These are phyloP conservation scores for Epicampocera succincta DNA, from an alignment of 2,888 invertebrate species.

Conservation along the genomic window DNA sequence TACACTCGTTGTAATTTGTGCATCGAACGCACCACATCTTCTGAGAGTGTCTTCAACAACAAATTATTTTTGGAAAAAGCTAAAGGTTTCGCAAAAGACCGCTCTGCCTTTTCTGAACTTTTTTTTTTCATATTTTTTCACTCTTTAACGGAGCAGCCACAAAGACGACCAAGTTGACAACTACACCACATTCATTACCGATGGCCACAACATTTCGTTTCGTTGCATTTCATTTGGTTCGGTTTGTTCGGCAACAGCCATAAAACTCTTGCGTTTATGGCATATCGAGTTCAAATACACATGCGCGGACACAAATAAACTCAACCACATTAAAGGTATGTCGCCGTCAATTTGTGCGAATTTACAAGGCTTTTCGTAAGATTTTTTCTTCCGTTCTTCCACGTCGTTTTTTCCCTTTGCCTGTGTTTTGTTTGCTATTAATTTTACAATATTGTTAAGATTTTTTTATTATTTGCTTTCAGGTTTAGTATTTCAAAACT, in stretches of 20 bases:
- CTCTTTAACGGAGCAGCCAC: conserved; percentile 25
- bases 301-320: conserved; percentile 47
- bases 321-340: conserved; percentile 65
- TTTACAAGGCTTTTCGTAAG: conserved; percentile 64
- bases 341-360: conserved; percentile 70
- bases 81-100: conserved; percentile 51
- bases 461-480: conserved; percentile 37
- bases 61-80: conserved; percentile 61
- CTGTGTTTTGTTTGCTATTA: conserved; percentile 28
- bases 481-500: conserved; percentile 35
- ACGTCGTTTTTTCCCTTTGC: conserved; percentile 26
- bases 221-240: conserved; percentile 28
- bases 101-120: conserved; percentile 21
- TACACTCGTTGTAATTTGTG: conserved; percentile 7
- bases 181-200: conserved; percentile 66
- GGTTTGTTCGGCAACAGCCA: conserved; percentile 56
- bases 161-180: conserved; percentile 66
- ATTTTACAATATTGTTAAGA: conserved; percentile 54
- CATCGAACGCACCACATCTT: neutral
- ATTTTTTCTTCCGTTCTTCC: conserved; percentile 28
- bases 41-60: conserved; percentile 67
- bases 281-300: conserved; percentile 62
- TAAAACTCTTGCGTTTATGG: conserved; percentile 67
- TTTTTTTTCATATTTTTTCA: neutral
- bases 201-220: conserved; percentile 54